Percentiles rank a stretch among this genome's conserved stretches.
Conservation (phyloP, 2,797 vertebrate species). For the Onychomys leucogaster region DNA sequence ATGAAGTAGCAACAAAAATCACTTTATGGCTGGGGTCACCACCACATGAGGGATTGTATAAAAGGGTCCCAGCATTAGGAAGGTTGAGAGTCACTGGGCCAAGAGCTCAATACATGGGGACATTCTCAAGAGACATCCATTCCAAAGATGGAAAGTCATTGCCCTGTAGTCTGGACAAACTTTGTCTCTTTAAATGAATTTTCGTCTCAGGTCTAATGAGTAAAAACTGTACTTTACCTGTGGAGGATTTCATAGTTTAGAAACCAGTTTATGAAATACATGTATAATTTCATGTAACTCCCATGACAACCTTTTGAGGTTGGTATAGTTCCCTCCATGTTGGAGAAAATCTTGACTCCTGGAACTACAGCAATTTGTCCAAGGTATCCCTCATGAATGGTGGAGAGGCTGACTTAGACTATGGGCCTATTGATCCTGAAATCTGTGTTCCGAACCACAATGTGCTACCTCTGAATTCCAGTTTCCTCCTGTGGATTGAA, state of each 20-base stretch:
- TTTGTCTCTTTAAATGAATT: constrained; percentile 6
- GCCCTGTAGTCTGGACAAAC: background rate
- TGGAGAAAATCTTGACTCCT: background rate
- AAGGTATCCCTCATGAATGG: background rate
- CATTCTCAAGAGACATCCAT: background rate
- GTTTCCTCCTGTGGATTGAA: background rate
- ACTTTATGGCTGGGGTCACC: no score
- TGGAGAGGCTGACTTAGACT: background rate
- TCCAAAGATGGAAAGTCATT: background rate
- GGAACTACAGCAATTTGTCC: background rate
- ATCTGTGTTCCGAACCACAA: no score
- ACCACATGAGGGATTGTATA: no score
- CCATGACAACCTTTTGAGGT: background rate
- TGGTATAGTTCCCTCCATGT: background rate
- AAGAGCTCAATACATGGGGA: background rate
- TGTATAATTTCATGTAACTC: background rate
- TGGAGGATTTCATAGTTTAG: background rate
- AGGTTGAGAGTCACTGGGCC: background rate
- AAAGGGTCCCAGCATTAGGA: background rate
- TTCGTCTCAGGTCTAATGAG: background rate
- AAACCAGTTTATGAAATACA: background rate
- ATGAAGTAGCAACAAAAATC: no score
- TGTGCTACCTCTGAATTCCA: background rate
- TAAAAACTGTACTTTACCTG: background rate
- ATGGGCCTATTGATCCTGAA: background rate